phyloP scores from a whole-genome alignment of 1,140 invertebrate species.

The Gryllus bimaculatus region DNA sequence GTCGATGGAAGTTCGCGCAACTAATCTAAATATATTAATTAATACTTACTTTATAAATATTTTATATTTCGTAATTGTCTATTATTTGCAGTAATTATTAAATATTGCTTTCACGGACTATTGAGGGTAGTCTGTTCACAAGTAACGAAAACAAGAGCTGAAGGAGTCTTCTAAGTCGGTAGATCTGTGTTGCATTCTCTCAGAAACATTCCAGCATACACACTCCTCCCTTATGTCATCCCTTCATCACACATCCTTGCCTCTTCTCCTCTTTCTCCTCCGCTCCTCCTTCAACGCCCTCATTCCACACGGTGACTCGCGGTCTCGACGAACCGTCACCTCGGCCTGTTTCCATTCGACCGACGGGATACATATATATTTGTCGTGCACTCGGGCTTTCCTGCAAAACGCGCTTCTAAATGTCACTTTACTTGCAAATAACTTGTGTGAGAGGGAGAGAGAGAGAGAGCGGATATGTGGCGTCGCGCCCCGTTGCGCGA shows the following conservation, averaged over 20 bases:
- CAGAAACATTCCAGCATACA: neutral
- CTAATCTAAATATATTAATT: too few relatives aligned
- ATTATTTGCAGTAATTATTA: too few relatives aligned
- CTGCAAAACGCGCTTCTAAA: neutral
- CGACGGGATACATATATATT: neutral
- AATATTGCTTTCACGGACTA: too few relatives aligned
- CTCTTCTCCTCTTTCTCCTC: neutral
- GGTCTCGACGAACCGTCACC: too few relatives aligned
- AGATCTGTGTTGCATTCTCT: too few relatives aligned
- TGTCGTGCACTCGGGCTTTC: neutral
- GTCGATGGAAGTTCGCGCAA: too few relatives aligned
- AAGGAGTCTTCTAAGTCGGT: too few relatives aligned
- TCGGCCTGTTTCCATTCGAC: too few relatives aligned
- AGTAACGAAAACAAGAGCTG: too few relatives aligned
- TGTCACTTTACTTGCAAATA: constrained; percentile 5
- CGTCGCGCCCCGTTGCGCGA: neutral
- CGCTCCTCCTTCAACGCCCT: neutral
- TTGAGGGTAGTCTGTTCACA: too few relatives aligned
- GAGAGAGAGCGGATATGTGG: neutral
- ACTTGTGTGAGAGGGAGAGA: neutral
- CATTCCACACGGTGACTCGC: neutral
- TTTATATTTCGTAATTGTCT: too few relatives aligned
- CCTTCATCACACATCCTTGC: neutral
- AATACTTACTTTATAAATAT: too few relatives aligned
- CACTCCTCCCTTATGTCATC: neutral